A percentile compares a stretch with the other conserved stretches of the same genome.
phyloP scores from a whole-genome alignment of 2,113 vertebrate genomes.

The Martes martes region DNA sequence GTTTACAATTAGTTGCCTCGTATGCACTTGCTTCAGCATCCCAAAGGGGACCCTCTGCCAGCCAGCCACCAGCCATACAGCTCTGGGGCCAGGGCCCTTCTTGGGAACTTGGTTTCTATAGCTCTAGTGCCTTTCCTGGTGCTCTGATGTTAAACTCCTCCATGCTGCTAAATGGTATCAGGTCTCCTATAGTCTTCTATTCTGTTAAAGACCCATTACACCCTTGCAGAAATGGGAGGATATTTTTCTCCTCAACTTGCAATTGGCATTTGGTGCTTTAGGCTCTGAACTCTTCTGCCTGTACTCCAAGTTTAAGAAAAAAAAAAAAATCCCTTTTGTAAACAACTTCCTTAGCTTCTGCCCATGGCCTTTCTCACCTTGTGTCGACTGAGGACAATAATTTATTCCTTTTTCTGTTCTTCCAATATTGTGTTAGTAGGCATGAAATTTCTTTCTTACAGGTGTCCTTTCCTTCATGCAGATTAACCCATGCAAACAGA shows the following conservation, averaged over 20 bases:
- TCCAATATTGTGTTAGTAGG: background rate
- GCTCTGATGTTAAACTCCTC: background rate
- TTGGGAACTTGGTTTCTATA: background rate
- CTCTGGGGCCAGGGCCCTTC: background rate
- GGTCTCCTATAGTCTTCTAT: background rate
- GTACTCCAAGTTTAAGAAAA: background rate
- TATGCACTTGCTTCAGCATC: background rate
- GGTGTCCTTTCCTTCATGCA: background rate
- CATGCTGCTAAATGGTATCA: background rate
- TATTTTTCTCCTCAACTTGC: background rate
- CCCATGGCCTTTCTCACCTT: background rate
- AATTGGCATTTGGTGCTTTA: background rate
- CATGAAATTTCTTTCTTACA: background rate
- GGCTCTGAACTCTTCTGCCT: background rate
- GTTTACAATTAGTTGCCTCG: background rate
- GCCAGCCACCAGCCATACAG: accelerated
- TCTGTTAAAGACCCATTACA: background rate
- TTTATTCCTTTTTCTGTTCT: background rate
- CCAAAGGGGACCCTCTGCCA: background rate
- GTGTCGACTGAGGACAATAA: background rate
- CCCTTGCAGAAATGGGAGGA: background rate
- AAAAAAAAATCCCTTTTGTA: background rate
- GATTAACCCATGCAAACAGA: background rate
- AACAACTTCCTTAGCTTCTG: background rate
- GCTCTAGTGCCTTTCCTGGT: background rate